phyloP scores from a whole-genome alignment of 2,113 vertebrate genomes.

The Scomber colias region DNA sequence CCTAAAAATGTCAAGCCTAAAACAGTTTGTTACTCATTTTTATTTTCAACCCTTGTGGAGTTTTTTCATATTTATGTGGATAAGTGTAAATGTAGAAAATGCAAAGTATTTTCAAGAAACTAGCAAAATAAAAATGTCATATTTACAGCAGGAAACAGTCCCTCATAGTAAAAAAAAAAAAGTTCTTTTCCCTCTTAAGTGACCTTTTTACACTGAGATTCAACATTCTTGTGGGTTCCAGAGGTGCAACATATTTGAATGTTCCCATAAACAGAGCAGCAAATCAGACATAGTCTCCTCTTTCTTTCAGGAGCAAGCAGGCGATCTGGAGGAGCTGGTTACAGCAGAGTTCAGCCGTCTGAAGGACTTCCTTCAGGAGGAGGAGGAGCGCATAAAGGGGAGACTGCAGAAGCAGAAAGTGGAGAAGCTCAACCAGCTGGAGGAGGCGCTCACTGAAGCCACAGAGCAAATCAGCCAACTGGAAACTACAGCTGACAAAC shows the following conservation, averaged over 20 bases:
- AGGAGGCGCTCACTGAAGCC: conserved; percentile 70
- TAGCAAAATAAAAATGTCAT: not conserved
- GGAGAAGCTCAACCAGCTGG: conserved; percentile 74
- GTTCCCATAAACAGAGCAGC: not conserved
- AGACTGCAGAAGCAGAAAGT: conserved; percentile 75
- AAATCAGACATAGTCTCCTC: not conserved
- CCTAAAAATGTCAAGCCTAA: too few species aligned
- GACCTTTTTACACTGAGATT: too few species aligned
- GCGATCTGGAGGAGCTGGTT: conserved; percentile 76
- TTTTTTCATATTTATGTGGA: too few species aligned
- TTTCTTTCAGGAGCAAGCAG: conserved; percentile 66
- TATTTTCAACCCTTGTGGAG: too few species aligned
- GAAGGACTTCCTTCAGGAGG: conserved; percentile 74
- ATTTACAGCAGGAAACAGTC: not conserved
- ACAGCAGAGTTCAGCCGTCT: conserved; percentile 71
- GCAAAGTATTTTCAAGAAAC: too few species aligned
- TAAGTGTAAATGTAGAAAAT: too few species aligned
- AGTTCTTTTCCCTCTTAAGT: not conserved
- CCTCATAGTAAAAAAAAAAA: not conserved
- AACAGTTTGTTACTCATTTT: too few species aligned
- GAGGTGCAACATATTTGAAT: too few species aligned
- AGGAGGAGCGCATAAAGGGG: conserved; percentile 76
- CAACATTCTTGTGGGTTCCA: too few species aligned
- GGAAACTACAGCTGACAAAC: conserved; percentile 62
- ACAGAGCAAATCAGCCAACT: conserved; percentile 77